Percentiles rank a stretch among this genome's conserved stretches.
phyloP scores from a whole-genome alignment of 64 coral and sea anemone species.

The Montipora foliosa region DNA sequence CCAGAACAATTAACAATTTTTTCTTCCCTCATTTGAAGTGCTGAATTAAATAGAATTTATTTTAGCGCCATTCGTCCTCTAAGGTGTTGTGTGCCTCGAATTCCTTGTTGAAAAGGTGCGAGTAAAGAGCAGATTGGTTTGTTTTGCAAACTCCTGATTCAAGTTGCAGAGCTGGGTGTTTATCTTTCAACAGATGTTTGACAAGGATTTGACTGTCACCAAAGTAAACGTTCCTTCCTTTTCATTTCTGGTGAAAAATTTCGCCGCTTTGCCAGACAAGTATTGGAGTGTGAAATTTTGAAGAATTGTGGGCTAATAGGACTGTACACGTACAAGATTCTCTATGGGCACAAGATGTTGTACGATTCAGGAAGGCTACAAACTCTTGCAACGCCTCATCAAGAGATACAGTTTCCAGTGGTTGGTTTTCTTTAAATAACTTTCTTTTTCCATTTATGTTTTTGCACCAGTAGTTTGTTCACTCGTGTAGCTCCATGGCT shows the following conservation, averaged over 20 bases:
- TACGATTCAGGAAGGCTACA: background rate
- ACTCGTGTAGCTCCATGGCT: conserved; percentile 35
- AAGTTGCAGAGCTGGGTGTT: too few species aligned
- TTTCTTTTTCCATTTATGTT: conserved; percentile 12
- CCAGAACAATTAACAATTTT: background rate
- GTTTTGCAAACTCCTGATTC: too few species aligned
- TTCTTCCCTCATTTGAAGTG: background rate
- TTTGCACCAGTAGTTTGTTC: conserved; percentile 58
- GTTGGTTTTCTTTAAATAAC: conserved; percentile 59
- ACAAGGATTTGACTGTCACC: too few species aligned
- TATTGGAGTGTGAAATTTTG: too few species aligned
- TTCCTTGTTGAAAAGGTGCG: conserved; percentile 2
- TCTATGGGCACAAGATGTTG: background rate
- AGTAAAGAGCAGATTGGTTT: too few species aligned
- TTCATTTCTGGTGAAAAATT: too few species aligned
- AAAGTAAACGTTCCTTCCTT: too few species aligned
- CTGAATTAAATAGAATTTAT: conserved; percentile 24
- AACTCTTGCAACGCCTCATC: conserved; percentile 5
- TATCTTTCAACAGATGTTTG: too few species aligned
- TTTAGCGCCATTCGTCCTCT: conserved; percentile 12
- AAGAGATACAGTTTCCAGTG: conserved; percentile 12
- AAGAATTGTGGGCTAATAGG: too few species aligned
- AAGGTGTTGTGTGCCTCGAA: background rate
- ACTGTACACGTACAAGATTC: too few species aligned
- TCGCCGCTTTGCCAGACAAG: too few species aligned